Evolutionary conservation across 2,113 vertebrate genomes (phyloP), one percentile per base, ranked within the genome.

Genomic region (Planiliza haematocheilus): DNA sequence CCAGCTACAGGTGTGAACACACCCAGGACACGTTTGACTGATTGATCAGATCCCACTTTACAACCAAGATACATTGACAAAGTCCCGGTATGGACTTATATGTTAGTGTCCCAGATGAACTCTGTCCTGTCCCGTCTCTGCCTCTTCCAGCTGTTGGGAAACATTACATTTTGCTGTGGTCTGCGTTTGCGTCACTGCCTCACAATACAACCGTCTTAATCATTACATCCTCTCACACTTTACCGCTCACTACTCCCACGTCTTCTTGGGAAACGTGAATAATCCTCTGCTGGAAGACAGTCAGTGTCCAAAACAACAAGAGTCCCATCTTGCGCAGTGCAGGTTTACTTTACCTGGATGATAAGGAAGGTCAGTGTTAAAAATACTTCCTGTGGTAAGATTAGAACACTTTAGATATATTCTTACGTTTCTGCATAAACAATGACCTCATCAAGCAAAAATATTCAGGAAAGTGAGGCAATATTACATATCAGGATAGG

Each of bases 141-240:
- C 14, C 49, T 45, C 11, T 14, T 7, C 4, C 21, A 20, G 48
- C n/a, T 38, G 37, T 42, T 43, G 6, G 5, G 18, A 62, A 52
- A 10, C 7, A 16, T 37, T 41, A 5, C 10, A 34, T 48, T 66
- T n/a, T 49, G 45, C 56, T 78, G 46, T 11, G 51, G 73, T 62
- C 18, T 51, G 8, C 58, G 57, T 41, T 8, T 57, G 17, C 7
- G 3, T 62, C 56, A 55, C 59, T 1, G 9, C 34, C 39, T 13
- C 43, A 13, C 13, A 65, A 51, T 10, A 20, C 16, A 60, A 70
- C 14, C 42, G 30, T 51, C 58, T 83, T 56, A 79, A 60, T 75
- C 79, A 68, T 50, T 37, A 2, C 8, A 7, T 11, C n/a, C 1
- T 13, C 20, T 43, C 46, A 42, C 30, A 17, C 20, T 14, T 30